Evolutionary conservation across 2,797 vertebrate genomes (phyloP), one percentile per base, ranked within the genome.

Genomic region (Sparidentex hasta): DNA sequence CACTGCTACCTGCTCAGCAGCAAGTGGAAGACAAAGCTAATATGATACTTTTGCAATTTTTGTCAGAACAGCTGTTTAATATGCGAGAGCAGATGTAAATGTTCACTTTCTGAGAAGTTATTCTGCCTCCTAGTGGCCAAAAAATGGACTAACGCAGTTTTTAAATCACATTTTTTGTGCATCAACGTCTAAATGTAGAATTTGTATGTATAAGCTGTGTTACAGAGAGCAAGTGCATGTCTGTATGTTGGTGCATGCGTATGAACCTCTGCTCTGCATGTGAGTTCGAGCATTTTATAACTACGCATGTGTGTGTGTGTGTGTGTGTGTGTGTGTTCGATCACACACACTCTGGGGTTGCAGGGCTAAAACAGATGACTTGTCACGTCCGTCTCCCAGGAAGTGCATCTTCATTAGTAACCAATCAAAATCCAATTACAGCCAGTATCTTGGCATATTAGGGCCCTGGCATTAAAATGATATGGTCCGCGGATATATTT

Each of bases 351-450:
- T 21, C 18, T 13, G 44, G 67, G 74, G 71, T 33, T 58, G 74
- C 84, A 63, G 71, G 80, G 80, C 62, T 90, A 90, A 91, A 94
- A 92, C 90, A 93, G 90, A 95, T 93, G 91, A 94, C 91, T 94
- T 92, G 91, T 92, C 90, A 89, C 82, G 83, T 93, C 91, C 84
- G 80, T 94, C 89, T 93, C 92, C 78, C 84, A 92, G 94, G 90
- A 93, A 92, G 94, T 94, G 92, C 93, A 94, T 95, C 94, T 95
- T 95, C 93, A 95, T 95, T 96, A 94, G 94, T 87, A 90, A 94
- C 94, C 93, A 95, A 95, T 96, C 95, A 95, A 93, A 95, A 95
- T 95, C 95, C 94, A 94, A 96, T 95, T 95, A 95, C 89, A 88
- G 91, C 80, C 81, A 81, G 93, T 93, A 94, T 94, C 94, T 90